A percentile compares a stretch with the other conserved stretches of the same genome.
These are phyloP conservation scores for Lordiphosa mommai DNA, from an alignment of 1,140 invertebrate species.

Conservation along the genomic window DNA sequence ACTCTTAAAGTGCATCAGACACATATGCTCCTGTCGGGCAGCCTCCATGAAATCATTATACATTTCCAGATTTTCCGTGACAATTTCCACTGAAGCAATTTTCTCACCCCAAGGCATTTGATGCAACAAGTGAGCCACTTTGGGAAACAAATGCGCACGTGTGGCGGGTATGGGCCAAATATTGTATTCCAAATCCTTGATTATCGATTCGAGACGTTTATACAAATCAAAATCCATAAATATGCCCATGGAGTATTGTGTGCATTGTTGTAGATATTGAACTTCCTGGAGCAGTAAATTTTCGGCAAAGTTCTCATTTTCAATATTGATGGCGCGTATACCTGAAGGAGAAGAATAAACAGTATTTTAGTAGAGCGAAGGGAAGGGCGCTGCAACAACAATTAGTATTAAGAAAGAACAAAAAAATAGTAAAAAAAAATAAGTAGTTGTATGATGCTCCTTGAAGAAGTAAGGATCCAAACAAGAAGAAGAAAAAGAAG, in stretches of 20 bases:
- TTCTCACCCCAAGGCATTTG: constrained; percentile 78
- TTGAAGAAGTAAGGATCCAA: no score
- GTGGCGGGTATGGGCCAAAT: constrained; percentile 74
- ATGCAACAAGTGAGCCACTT: constrained; percentile 69
- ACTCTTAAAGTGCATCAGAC: constrained; percentile 77
- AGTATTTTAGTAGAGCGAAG: no score
- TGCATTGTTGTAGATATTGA: constrained; percentile 71
- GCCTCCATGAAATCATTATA: constrained; percentile 79
- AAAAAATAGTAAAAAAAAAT: no score
- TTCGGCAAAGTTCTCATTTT: constrained; percentile 51
- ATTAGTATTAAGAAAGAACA: no score
- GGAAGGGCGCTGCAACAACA: no score
- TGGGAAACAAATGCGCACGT: constrained; percentile 56
- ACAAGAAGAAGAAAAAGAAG: no score
- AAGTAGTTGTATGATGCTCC: no score
- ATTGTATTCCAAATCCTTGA: constrained; percentile 70
- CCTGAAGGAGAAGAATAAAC: constrained; percentile 19
- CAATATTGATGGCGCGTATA: constrained; percentile 57
- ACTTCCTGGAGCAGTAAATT: constrained; percentile 72
- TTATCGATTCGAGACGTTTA: constrained; percentile 47
- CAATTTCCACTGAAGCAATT: constrained; percentile 74
- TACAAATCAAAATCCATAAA: constrained; percentile 70
- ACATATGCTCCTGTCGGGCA: constrained; percentile 68
- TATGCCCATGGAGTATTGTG: constrained; percentile 61
- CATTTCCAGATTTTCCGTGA: constrained; percentile 61